phyloP scores from a whole-genome alignment of 2,113 vertebrate species.

The Seriola aureovittata region DNA sequence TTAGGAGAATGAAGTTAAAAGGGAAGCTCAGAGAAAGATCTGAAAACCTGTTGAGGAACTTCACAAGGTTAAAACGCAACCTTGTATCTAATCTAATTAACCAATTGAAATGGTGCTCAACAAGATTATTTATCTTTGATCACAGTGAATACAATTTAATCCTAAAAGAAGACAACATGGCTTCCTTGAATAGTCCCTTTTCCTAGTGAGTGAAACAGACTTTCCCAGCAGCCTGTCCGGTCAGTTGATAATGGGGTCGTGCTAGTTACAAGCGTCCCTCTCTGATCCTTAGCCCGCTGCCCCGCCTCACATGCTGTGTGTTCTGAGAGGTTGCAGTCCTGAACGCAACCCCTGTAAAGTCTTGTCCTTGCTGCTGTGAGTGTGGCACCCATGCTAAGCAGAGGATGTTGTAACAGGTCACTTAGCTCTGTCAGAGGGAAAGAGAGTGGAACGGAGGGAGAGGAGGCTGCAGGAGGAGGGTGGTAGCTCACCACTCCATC shows the following conservation, averaged over 20 bases:
- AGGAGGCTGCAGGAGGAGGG: slow-evolving; percentile 3
- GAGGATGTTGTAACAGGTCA: slow-evolving; percentile 60
- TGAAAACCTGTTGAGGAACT: neutral
- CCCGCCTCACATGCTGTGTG: neutral
- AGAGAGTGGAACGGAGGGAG: slow-evolving; percentile 36
- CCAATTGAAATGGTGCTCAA: slow-evolving; percentile 2
- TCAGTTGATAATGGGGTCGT: slow-evolving; percentile 21
- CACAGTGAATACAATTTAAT: slow-evolving; percentile 8
- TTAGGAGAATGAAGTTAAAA: neutral
- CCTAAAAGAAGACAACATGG: neutral
- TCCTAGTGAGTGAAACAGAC: neutral
- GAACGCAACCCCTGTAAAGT: slow-evolving; percentile 38
- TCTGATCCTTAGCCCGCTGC: slow-evolving; percentile 33
- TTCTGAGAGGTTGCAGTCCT: slow-evolving; percentile 20
- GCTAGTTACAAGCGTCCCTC: neutral
- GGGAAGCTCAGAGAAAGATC: neutral
- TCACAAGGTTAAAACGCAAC: slow-evolving; percentile 1
- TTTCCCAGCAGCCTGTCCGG: neutral
- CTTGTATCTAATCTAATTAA: slow-evolving; percentile 11
- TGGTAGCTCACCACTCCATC: slow-evolving; percentile 31
- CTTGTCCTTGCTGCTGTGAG: slow-evolving; percentile 24
- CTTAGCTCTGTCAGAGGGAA: slow-evolving; percentile 52
- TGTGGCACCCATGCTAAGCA: slow-evolving; percentile 41
- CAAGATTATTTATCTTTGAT: slow-evolving; percentile 8
- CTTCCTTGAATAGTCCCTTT: neutral